Percentiles rank a stretch among this genome's conserved stretches.
Conservation (phyloP, 2,797 vertebrate species). For the Limosa lapponica region DNA sequence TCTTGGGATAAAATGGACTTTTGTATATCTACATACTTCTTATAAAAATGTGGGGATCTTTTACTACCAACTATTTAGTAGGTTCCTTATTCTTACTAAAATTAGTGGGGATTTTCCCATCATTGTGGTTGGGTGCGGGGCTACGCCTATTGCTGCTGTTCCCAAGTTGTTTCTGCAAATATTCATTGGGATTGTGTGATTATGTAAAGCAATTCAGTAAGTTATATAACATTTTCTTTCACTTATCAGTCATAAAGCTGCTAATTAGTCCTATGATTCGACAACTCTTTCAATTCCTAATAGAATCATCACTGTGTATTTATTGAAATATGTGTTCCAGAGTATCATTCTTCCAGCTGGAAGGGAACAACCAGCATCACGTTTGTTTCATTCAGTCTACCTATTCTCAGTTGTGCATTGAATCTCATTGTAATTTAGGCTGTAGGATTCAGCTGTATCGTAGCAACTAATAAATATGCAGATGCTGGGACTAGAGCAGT, state of each 20-base stretch:
- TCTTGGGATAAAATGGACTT: not conserved
- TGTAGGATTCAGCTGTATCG: not conserved
- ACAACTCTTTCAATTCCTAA: not conserved
- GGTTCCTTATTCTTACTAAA: not conserved
- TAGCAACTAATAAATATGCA: not conserved
- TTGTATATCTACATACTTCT: not conserved
- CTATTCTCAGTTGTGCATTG: not conserved
- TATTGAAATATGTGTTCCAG: not conserved
- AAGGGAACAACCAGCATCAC: not conserved
- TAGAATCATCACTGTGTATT: not conserved
- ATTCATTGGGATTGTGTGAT: not conserved
- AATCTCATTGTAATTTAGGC: not conserved
- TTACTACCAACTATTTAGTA: not conserved
- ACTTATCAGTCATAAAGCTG: slow-evolving; percentile 52
- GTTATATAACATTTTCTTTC: slow-evolving; percentile 17
- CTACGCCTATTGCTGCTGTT: not conserved
- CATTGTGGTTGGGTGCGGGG: not conserved
- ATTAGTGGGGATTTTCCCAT: not conserved
- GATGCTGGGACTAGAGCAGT: not conserved
- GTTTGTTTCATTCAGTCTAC: not conserved
- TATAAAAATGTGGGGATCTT: not conserved
- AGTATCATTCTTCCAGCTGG: not conserved
- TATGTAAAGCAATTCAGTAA: slow-evolving; percentile 28
- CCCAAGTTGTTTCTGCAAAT: not conserved
- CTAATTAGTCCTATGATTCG: slow-evolving; percentile 28